Conservation (phyloP, 1,140 invertebrate species). For the Lasaia peninsularis region DNA sequence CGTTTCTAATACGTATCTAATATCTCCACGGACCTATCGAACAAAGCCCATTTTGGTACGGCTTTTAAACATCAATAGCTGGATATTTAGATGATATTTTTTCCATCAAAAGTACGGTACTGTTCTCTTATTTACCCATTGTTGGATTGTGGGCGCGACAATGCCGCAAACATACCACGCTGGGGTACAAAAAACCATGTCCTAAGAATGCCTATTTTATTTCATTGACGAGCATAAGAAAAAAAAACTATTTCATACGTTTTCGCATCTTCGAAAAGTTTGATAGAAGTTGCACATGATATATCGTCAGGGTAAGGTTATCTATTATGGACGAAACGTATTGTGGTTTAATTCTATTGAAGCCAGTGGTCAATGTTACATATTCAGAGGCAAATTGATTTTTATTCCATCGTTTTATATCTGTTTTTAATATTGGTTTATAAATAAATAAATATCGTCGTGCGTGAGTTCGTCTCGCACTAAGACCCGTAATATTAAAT, state of each 20-base stretch:
- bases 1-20: conserved; percentile 62
- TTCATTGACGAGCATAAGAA: conserved; percentile 49
- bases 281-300: conserved; percentile 66
- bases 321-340: conserved; percentile 32
- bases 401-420: too few relatives aligned
- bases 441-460: too few relatives aligned
- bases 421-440: too few relatives aligned
- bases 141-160: conserved; percentile 72
- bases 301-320: conserved; percentile 55
- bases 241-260: conserved; percentile 44
- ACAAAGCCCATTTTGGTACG: conserved; percentile 66
- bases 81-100: conserved; percentile 73
- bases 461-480: too few relatives aligned
- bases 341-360: conserved; percentile 43
- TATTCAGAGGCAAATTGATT: too few relatives aligned
- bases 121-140: conserved; percentile 76
- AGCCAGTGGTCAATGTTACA: too few relatives aligned
- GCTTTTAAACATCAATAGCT: conserved; percentile 74
- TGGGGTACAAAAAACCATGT: conserved; percentile 65
- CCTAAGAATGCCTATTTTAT: conserved; percentile 70
- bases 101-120: conserved; percentile 40
- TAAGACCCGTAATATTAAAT: too few relatives aligned
- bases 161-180: conserved; percentile 71
- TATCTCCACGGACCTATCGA: conserved; percentile 64
- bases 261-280: conserved; percentile 39